Conservation (phyloP, 1,140 invertebrate species). For the Stenopsyche tienmushanensis region DNA sequence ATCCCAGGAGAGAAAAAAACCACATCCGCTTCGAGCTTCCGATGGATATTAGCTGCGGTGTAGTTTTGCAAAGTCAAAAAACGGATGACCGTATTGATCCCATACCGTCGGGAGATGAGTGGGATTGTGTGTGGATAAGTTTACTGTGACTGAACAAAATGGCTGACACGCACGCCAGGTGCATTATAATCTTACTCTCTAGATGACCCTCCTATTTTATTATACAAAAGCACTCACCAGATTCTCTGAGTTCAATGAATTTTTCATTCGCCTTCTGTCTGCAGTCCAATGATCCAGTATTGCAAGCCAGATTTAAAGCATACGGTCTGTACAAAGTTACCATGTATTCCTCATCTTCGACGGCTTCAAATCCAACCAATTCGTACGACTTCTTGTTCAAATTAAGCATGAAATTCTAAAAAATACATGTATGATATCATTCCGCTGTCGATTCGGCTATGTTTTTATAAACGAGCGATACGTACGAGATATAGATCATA, state of each 20-base stretch:
- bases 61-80: too few species aligned
- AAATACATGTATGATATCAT: neutral
- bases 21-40: too few species aligned
- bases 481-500: constrained; percentile 6
- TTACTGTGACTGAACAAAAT: too few species aligned
- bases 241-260: neutral
- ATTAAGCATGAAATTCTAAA: neutral
- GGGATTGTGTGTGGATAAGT: too few species aligned
- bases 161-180: too few species aligned
- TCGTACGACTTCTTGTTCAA: neutral
- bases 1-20: too few species aligned
- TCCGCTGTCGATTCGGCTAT: neutral
- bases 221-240: neutral
- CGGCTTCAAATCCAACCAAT: neutral
- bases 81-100: too few species aligned
- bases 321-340: constrained; percentile 4
- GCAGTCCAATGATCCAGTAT: neutral
- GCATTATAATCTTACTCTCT: too few species aligned
- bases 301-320: constrained; percentile 2
- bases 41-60: too few species aligned
- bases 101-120: too few species aligned
- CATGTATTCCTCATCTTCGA: constrained; percentile 2
- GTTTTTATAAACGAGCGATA: neutral
- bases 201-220: too few species aligned
- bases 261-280: neutral